Conservation (phyloP, 1,140 invertebrate species). For the Cydia splendana region DNA sequence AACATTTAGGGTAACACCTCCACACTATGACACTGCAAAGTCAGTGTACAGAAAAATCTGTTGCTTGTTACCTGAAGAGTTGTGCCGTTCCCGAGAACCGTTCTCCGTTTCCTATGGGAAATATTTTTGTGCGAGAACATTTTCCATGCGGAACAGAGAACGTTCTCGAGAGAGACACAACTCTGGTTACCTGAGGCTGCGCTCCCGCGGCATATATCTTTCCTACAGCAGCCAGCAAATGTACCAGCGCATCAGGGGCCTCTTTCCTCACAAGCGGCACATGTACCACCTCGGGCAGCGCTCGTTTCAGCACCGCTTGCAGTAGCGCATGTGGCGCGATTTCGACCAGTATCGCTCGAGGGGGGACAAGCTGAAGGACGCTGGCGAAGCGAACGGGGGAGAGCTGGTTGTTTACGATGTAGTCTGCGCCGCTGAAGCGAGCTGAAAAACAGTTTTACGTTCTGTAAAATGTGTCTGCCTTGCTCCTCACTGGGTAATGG, state of each 20-base stretch:
- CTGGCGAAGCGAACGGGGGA: conserved; percentile 92
- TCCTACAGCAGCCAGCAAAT: conserved; percentile 57
- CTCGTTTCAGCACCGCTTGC: conserved; percentile 92
- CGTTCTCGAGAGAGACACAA: no score
- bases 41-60: no score
- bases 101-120: no score
- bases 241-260: conserved; percentile 44
- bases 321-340: conserved; percentile 95
- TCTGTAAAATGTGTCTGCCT: no score
- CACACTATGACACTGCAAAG: no score
- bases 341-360: conserved; percentile 94
- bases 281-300: conserved; percentile 80
- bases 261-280: conserved; percentile 62
- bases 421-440: conserved; percentile 91
- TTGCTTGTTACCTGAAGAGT: no score
- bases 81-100: no score
- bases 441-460: conserved; percentile 77
- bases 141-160: no score
- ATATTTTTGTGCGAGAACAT: no score
- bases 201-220: conserved; percentile 90
- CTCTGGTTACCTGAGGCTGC: conserved; percentile 81
- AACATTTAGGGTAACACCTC: no score
- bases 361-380: conserved; percentile 90
- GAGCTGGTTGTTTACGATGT: conserved; percentile 97
- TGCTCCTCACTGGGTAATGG: no score